These are phyloP conservation scores for Leptopilina myrica DNA, from an alignment of 2,888 invertebrate species.

Conservation along the genomic window DNA sequence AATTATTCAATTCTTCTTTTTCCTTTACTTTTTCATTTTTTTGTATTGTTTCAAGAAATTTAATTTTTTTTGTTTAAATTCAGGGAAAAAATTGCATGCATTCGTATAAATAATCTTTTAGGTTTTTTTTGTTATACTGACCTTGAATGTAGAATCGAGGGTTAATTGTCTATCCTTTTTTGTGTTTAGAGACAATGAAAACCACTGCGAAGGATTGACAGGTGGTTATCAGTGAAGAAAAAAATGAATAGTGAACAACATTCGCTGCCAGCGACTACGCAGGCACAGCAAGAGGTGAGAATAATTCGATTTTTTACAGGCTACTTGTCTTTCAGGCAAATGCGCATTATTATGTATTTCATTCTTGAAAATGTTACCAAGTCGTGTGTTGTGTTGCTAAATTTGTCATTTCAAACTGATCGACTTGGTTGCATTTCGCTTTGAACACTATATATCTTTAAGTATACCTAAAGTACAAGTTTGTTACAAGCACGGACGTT, in stretches of 20 bases:
- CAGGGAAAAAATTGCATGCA: no score
- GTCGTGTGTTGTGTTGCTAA: not conserved
- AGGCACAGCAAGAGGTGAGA: conserved; percentile 76
- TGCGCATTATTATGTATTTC: conserved; percentile 60
- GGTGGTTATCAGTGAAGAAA: conserved; percentile 68
- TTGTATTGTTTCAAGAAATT: not conserved
- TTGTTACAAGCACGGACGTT: not conserved
- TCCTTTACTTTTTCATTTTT: not conserved
- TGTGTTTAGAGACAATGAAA: conserved; percentile 68
- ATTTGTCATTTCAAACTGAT: not conserved
- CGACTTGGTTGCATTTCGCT: not conserved
- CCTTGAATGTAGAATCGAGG: not conserved
- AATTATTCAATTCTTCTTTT: not conserved
- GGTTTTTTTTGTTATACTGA: no score
- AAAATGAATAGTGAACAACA: conserved; percentile 77
- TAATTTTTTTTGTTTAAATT: no score
- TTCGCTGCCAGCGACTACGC: conserved; percentile 75
- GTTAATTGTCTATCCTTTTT: conserved; percentile 14
- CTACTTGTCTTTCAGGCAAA: conserved; percentile 68
- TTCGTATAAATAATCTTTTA: no score
- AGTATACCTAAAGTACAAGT: not conserved
- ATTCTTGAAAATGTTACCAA: not conserved
- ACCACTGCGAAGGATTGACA: conserved; percentile 65
- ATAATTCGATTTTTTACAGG: conserved; percentile 42
- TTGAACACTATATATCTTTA: not conserved